phyloP scores from a whole-genome alignment of 2,113 vertebrate genomes.

The Spermophilus dauricus region DNA sequence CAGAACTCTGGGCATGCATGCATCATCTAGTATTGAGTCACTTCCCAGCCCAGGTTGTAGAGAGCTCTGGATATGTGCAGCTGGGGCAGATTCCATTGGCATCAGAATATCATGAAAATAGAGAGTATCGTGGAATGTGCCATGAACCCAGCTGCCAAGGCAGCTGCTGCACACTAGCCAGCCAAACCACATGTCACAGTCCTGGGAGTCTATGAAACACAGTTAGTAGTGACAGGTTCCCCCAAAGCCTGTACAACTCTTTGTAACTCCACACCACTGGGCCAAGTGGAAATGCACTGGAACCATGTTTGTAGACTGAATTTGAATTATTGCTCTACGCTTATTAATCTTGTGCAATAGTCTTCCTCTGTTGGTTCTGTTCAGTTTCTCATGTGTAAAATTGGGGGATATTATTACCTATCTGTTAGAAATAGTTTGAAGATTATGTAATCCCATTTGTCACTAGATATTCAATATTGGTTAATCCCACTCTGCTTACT shows the following conservation, averaged over 20 bases:
- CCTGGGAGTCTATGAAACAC: not conserved
- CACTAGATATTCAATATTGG: not conserved
- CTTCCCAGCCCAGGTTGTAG: constrained; percentile 9
- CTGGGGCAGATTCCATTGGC: not conserved
- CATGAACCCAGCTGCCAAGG: not conserved
- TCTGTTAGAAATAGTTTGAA: not conserved
- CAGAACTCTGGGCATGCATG: not conserved
- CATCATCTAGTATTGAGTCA: not conserved
- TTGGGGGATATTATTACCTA: not conserved
- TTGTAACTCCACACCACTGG: not conserved
- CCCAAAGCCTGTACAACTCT: accelerated
- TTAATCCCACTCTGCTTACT: not conserved
- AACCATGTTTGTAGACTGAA: not conserved
- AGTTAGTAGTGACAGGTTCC: not conserved
- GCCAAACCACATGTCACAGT: not conserved
- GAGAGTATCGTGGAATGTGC: not conserved
- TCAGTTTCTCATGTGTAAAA: not conserved
- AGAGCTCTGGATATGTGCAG: constrained; percentile 27
- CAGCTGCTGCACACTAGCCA: not conserved
- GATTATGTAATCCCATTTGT: not conserved
- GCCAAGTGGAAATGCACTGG: not conserved
- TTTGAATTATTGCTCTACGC: not conserved
- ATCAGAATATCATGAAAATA: not conserved
- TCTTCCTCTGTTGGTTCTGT: not conserved
- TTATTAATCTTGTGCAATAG: not conserved